Conservation (phyloP, 1,140 invertebrate genomes). For the Hormaphis cornu region DNA sequence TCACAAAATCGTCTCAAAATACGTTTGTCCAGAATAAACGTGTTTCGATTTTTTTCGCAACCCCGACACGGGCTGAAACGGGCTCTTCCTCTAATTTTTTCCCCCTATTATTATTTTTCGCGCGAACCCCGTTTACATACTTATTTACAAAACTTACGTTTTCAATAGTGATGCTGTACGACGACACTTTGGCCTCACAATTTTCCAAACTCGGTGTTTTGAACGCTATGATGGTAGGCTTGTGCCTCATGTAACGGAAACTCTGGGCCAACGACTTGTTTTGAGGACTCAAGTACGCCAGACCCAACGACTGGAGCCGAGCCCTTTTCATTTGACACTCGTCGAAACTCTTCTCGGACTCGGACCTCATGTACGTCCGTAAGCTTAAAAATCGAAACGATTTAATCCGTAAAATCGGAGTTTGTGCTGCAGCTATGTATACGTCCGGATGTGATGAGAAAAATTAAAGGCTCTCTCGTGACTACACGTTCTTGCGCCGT, state of each 20-base stretch:
- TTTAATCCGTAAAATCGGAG: constrained; percentile 28
- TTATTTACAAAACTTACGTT: background rate
- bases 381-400: constrained; percentile 50
- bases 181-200: constrained; percentile 44
- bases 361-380: constrained; percentile 60
- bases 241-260: constrained; percentile 75
- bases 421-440: no score
- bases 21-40: no score
- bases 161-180: constrained; percentile 23
- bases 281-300: constrained; percentile 62
- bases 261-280: constrained; percentile 68
- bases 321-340: constrained; percentile 55
- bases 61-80: no score
- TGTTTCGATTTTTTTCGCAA: no score
- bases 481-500: no score
- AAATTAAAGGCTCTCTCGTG: no score
- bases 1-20: no score
- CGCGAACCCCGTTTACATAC: no score
- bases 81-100: no score
- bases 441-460: no score
- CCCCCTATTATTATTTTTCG: no score
- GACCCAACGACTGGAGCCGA: constrained; percentile 53
- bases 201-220: constrained; percentile 57
- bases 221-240: constrained; percentile 76
- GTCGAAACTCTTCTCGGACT: constrained; percentile 67